These are phyloP conservation scores for Spisula subtruncata DNA, from an alignment of 2,888 invertebrate genomes.

Conservation along the genomic window DNA sequence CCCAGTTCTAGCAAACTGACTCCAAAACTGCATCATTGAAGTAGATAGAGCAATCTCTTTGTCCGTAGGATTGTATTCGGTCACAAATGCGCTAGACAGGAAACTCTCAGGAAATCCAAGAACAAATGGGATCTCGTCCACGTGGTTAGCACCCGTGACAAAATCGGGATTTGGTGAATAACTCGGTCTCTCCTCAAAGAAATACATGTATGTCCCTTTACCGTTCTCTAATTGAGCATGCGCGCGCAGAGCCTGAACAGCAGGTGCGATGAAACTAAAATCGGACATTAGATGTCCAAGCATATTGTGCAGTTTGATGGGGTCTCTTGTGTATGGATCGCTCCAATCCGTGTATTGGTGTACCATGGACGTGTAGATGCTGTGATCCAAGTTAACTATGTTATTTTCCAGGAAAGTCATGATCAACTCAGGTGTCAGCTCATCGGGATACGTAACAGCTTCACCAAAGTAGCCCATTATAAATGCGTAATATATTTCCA, in stretches of 20 bases:
- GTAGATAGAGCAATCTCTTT: not conserved
- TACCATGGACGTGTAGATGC: not conserved
- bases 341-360: conserved; percentile 44
- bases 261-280: conserved; percentile 21
- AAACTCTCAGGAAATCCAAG: conserved; percentile 34
- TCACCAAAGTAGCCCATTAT: not conserved
- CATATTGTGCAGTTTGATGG: not conserved
- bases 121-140: conserved; percentile 47
- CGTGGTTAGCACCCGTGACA: conserved; percentile 39
- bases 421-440: conserved; percentile 1
- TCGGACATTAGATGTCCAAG: conserved; percentile 32
- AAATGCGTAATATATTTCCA: conserved; percentile 27
- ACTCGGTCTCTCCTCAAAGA: conserved; percentile 43
- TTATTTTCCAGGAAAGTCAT: not conserved
- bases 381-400: not conserved
- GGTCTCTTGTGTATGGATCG: not conserved
- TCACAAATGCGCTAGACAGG: not conserved
- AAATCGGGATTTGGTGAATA: conserved; percentile 10
- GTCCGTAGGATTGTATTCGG: not conserved
- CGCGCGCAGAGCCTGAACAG: not conserved
- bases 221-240: conserved; percentile 6
- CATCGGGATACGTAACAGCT: not conserved
- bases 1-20: conserved; percentile 1
- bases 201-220: conserved; percentile 37
- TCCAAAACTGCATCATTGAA: not conserved